Percentiles rank a stretch among this genome's conserved stretches.
Evolutionary conservation across 2,888 invertebrate genomes (phyloP).

Genomic region (Patella caerulea): DNA sequence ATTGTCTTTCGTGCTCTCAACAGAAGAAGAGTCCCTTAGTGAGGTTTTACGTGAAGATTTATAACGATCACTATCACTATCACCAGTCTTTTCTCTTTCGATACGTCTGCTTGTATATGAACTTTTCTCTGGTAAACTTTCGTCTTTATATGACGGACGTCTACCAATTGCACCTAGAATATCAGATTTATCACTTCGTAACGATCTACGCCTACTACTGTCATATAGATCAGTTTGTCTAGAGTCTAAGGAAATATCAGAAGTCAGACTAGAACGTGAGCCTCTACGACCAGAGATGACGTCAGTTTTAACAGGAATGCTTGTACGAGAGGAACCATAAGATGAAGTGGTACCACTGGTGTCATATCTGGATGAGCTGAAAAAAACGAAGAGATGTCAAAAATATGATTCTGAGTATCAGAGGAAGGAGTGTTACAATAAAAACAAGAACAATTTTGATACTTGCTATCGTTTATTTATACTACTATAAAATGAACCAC

Average conservation of each 20-base stretch:
- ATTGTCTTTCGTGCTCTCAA: background rate
- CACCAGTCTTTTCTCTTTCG: constrained; percentile 12
- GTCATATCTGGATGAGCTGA: constrained; percentile 16
- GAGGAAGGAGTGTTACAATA: too few relatives aligned
- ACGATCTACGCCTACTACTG: background rate
- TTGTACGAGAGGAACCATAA: constrained; percentile 14
- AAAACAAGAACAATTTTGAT: too few relatives aligned
- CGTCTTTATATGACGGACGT: constrained; percentile 13
- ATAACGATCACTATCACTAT: constrained; percentile 20
- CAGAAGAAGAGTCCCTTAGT: background rate
- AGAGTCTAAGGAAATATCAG: constrained; percentile 20
- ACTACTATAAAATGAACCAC: too few relatives aligned
- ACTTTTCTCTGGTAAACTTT: background rate
- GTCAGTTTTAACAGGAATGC: constrained; percentile 14
- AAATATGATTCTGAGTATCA: background rate
- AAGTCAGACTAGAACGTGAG: constrained; percentile 18
- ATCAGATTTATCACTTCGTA: constrained; percentile 5
- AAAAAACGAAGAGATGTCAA: constrained; percentile 15
- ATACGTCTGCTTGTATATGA: constrained; percentile 8
- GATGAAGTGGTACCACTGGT: constrained; percentile 15
- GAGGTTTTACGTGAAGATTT: background rate
- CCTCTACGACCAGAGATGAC: background rate
- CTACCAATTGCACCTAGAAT: background rate
- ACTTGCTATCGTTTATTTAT: too few relatives aligned
- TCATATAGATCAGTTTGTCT: background rate